phyloP scores from a whole-genome alignment of 2,888 invertebrate species.

The Phengaris arion region DNA sequence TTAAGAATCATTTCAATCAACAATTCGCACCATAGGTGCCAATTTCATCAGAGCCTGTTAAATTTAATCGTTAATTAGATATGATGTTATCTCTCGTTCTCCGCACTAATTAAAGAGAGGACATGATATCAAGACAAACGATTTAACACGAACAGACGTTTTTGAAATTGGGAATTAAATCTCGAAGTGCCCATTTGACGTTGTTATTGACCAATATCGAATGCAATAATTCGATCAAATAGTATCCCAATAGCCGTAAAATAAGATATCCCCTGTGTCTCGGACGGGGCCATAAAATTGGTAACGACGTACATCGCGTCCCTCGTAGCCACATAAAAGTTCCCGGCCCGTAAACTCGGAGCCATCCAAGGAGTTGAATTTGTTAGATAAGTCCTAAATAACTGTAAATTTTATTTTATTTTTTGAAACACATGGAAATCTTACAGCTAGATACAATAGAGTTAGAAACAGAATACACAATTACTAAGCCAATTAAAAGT shows the following conservation, averaged over 20 bases:
- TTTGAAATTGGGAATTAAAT: background rate
- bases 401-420: background rate
- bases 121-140: no score
- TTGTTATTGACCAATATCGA: background rate
- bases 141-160: no score
- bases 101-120: no score
- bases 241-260: slow-evolving; percentile 18
- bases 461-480: no score
- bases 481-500: no score
- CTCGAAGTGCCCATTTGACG: slow-evolving; percentile 7
- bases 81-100: no score
- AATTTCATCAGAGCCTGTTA: no score
- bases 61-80: no score
- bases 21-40: no score
- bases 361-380: background rate
- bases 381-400: background rate
- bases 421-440: no score
- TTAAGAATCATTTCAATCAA: no score
- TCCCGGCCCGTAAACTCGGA: slow-evolving; percentile 3
- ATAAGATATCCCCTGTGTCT: background rate
- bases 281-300: background rate
- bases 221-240: slow-evolving; percentile 15
- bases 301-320: slow-evolving; percentile 2
- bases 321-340: slow-evolving; percentile 7
- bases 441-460: no score